Percentiles rank a stretch among this genome's conserved stretches.
These are phyloP conservation scores for Sciurus vulgaris DNA, from an alignment of 2,797 vertebrate species.

Conservation along the genomic window DNA sequence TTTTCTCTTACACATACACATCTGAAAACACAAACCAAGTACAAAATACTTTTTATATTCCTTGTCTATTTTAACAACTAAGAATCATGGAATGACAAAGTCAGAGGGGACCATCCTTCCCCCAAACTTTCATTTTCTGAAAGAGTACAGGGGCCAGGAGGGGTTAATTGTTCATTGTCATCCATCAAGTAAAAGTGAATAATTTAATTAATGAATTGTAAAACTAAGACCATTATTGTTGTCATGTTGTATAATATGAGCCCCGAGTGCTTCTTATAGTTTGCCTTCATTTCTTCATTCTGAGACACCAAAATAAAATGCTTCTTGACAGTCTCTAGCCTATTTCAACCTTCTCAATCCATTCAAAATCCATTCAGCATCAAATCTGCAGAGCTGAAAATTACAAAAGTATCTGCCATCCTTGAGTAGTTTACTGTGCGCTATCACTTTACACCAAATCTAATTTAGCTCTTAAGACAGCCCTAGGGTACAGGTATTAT, in stretches of 20 bases:
- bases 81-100: slow-evolving; percentile 45
- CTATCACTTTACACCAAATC: neutral
- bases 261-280: neutral
- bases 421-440: neutral
- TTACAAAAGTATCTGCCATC: neutral
- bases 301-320: slow-evolving; percentile 15
- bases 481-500: neutral
- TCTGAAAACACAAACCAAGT: neutral
- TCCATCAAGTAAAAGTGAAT: neutral
- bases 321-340: slow-evolving; percentile 34
- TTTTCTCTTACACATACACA: neutral
- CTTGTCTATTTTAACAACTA: slow-evolving; percentile 58
- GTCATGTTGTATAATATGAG: slow-evolving; percentile 5
- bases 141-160: slow-evolving; percentile 9
- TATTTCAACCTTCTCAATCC: neutral
- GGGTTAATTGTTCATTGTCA: neutral
- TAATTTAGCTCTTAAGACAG: slow-evolving; percentile 34
- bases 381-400: slow-evolving; percentile 7
- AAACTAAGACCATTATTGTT: slow-evolving; percentile 25
- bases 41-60: slow-evolving; percentile 53
- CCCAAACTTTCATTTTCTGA: slow-evolving; percentile 36
- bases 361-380: neutral
- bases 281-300: slow-evolving; percentile 34
- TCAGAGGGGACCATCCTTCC: neutral
- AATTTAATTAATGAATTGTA: slow-evolving; percentile 44